Evolutionary conservation across 1,140 invertebrate genomes (phyloP).

Genomic region (Drosophila persimilis): DNA sequence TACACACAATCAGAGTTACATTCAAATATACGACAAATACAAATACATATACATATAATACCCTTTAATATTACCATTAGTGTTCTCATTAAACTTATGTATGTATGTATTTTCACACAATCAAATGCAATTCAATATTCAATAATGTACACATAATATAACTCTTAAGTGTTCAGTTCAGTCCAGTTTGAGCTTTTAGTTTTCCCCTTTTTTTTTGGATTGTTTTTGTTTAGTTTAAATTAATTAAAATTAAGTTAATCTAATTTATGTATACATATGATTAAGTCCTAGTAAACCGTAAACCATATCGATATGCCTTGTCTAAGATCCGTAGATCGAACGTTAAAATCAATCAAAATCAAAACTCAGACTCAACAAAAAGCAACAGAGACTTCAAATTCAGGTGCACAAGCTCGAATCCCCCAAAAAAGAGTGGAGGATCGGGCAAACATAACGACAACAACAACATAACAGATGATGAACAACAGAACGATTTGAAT

Average conservation of each 20-base stretch:
- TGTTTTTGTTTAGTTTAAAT: constrained; percentile 44
- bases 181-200: constrained; percentile 81
- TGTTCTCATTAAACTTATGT: constrained; percentile 41
- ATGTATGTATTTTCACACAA: constrained; percentile 25
- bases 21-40: constrained; percentile 40
- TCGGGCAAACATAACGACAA: constrained; percentile 48
- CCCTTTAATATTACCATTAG: constrained; percentile 51
- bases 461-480: constrained; percentile 16
- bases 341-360: constrained; percentile 14
- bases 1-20: constrained; percentile 67
- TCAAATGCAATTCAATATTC: constrained; percentile 67
- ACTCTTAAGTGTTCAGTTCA: constrained; percentile 80
- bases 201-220: constrained; percentile 56
- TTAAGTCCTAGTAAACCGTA: constrained; percentile 52
- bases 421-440: constrained; percentile 5
- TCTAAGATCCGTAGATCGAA: constrained; percentile 23
- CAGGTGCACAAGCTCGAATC: constrained; percentile 32
- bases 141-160: constrained; percentile 67
- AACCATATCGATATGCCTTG: constrained; percentile 59
- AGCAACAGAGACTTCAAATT: constrained; percentile 29
- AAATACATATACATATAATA: constrained; percentile 48
- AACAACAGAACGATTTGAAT: constrained; percentile 5
- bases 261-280: constrained; percentile 62
- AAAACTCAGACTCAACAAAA: constrained; percentile 28
- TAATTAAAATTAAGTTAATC: constrained; percentile 75